Base-by-base conservation (phyloP, 2,888 invertebrate genomes). In the Zonitis immaculata region DNA sequence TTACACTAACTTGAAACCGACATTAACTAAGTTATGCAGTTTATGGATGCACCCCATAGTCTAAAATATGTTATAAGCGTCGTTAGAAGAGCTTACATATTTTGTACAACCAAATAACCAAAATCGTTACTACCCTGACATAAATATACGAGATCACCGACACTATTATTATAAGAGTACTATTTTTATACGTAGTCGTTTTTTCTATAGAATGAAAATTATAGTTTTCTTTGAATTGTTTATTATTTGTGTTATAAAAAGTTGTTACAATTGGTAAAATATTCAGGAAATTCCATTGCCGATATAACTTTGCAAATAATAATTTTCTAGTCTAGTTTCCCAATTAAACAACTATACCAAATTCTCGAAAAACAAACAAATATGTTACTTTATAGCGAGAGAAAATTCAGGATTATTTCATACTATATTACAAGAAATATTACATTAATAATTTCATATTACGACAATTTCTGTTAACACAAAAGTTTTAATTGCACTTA, bases 71-170 rank as follows among this genome's bases (percentile, higher is more conserved):
- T 22, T 22, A 22, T 42, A 16, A 42, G 43, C 43, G 18, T 42
- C 20, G 12, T 44, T 44, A 26, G 27, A 5, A 22, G 26, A 12
- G 28, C 14, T 28, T 6, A 11, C 14, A 27, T 27, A 45, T 45
- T 28, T 45, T 14, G 28, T 28, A 8, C 44, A 44, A 44, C 27
- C 9, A 44, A 44, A 44, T 44, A 44, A 14, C 28, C 25, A 16
- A 28, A 26, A 28, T 28, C 28, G 28, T 28, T 45, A 18, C 28
- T 26, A 45, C 9, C 45, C 45, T 28, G 45, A 45, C 45, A 5
- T 28, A 45, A 28, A 45, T 28, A 45, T 45, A 45, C 14, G n/a
- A 2, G 28, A 43, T 7, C 8, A 4, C 11, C 22, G 14, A 14
- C 16, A 35, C 16, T 6, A 35, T 16, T 35, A 35, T 35, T 12